Evolutionary conservation across 2,888 invertebrate genomes (phyloP), one percentile per base, ranked within the genome.

Genomic region (Mythimna ferrago): DNA sequence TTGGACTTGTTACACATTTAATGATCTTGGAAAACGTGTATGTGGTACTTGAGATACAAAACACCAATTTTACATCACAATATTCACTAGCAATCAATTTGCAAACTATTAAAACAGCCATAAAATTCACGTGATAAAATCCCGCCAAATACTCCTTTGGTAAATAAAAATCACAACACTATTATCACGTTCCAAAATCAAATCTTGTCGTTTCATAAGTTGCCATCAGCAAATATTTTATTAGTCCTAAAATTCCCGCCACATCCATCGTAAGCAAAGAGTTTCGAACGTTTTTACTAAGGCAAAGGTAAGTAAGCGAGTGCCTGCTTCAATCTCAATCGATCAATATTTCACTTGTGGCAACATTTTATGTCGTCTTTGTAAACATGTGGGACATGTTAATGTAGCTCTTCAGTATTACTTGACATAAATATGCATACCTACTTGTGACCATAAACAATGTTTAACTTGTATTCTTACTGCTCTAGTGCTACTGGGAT

Each of bases 291-390:
- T 57, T 78, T 79, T 82, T 78, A 48, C 48, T 32, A 21, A 74
- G 61, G 70, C 65, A 80, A 56, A 73, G 83, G 80, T 79, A 79
- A 83, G 70, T 48, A 68, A 66, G 56, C 67, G 44, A 62, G 41
- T 68, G 62, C 62, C 71, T 66, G 32, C 53, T 71, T 68, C 71
- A 65, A 80, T 68, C 76, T 66, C 81, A 58, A 81, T 83, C 71
- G 70, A 75, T 81, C 76, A 80, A 65, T 62, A 80, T 83, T 74
- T 80, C 71, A 71, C 71, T 63, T 66, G 66, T 80, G 62, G 73
- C 66, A 61, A 83, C 65, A 71, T 73, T 73, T 80, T 73, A 61
- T 80, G 48, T 68, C 57, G 61, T 48, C 53, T 71, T 61, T 58
- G 61, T 60, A 83, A 71, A 83, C 69, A 79, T 41, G 56, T 66